Conservation (phyloP, 2,888 invertebrate genomes). For the Drosophila melanocephala region DNA sequence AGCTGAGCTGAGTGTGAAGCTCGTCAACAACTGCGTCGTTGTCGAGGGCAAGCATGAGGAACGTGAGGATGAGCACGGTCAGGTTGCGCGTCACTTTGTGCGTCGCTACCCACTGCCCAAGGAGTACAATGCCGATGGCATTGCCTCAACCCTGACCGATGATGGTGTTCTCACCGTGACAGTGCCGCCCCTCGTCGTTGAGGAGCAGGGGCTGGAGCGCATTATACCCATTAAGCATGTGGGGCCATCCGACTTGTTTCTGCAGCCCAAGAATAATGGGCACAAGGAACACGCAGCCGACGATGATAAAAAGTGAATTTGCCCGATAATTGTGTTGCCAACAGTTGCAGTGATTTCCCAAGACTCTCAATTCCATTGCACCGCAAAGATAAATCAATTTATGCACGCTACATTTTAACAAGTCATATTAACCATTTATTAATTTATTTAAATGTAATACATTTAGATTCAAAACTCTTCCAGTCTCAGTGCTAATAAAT, state of each 20-base stretch:
- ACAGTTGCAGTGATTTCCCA: conserved; percentile 61
- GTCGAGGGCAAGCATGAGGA: conserved; percentile 91
- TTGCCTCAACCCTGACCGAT: conserved; percentile 91
- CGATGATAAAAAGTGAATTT: conserved; percentile 39
- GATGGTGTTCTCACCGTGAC: conserved; percentile 92
- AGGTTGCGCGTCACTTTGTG: conserved; percentile 92
- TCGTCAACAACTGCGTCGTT: conserved; percentile 86
- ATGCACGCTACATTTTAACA: conserved; percentile 54
- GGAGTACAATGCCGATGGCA: conserved; percentile 89
- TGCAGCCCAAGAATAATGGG: conserved; percentile 54
- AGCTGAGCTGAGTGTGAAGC: conserved; percentile 89
- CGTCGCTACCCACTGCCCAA: conserved; percentile 89
- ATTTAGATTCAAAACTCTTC: conserved; percentile 41
- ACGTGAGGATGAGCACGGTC: conserved; percentile 90
- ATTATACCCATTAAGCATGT: conserved; percentile 79
- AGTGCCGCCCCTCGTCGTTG: conserved; percentile 86
- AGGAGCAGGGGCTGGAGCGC: conserved; percentile 66
- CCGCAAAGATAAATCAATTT: conserved; percentile 34
- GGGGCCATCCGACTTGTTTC: conserved; percentile 79
- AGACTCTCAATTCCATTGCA: conserved; percentile 68
- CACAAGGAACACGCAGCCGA: conserved; percentile 48
- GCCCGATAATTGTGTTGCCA: background rate
- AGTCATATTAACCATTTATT: conserved; percentile 32
- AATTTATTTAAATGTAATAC: conserved; percentile 34
- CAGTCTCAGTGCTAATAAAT: conserved; percentile 65